Conservation (phyloP, 2,888 invertebrate species). For the Dendrolimus houi region DNA sequence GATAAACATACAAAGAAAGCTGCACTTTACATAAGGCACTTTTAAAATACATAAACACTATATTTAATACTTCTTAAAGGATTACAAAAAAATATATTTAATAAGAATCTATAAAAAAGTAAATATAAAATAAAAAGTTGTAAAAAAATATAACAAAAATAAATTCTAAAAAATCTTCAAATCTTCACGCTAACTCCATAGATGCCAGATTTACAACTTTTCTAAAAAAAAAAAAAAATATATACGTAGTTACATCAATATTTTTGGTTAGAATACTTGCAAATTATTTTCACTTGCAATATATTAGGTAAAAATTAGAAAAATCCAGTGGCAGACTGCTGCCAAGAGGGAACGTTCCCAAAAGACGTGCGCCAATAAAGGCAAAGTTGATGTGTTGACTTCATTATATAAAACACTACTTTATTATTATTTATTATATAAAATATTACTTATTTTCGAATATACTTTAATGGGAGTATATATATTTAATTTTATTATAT, state of each 20-base stretch:
- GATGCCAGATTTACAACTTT: slow-evolving; percentile 31
- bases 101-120: slow-evolving; percentile 8
- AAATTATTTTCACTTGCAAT: too few species aligned
- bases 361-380: too few species aligned
- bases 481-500: too few species aligned
- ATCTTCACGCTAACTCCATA: slow-evolving; percentile 29
- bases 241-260: slow-evolving; percentile 5
- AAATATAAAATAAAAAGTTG: slow-evolving; percentile 4
- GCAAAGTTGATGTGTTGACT: too few species aligned
- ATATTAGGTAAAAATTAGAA: too few species aligned
- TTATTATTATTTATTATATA: too few species aligned
- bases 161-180: slow-evolving; percentile 9
- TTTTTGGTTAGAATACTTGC: slow-evolving; percentile 6
- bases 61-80: background rate
- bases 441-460: too few species aligned
- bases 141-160: slow-evolving; percentile 5
- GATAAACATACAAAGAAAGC: slow-evolving; percentile 9
- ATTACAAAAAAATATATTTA: background rate
- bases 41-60: slow-evolving; percentile 6
- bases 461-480: too few species aligned
- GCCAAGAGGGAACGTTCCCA: too few species aligned
- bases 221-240: slow-evolving; percentile 27
- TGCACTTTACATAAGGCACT: slow-evolving; percentile 26
- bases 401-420: too few species aligned
- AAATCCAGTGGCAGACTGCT: too few species aligned